Percentiles rank a stretch among this genome's conserved stretches.
These are phyloP conservation scores for Carabus problematicus DNA, from an alignment of 2,888 invertebrate species.

Conservation along the genomic window DNA sequence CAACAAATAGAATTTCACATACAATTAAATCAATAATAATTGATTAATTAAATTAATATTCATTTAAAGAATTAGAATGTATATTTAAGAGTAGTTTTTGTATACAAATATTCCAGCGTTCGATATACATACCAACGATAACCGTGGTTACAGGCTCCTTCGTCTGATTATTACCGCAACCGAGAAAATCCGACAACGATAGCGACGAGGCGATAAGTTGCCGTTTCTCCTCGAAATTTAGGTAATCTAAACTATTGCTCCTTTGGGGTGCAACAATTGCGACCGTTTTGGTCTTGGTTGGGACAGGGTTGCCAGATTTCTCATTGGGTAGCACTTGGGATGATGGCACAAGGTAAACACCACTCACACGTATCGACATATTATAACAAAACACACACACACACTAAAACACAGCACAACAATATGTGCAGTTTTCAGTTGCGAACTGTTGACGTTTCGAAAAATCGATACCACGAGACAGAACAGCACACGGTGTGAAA, in stretches of 20 bases:
- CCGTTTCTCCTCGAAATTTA: slow-evolving; percentile 91
- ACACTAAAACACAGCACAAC: slow-evolving; percentile 8
- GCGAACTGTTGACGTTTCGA: neutral
- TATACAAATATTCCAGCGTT: too few species aligned
- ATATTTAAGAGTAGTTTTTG: too few species aligned
- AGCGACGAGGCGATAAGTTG: slow-evolving; percentile 88
- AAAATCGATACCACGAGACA: neutral
- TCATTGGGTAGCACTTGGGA: slow-evolving; percentile 20
- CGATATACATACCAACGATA: slow-evolving; percentile 25
- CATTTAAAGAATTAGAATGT: too few species aligned
- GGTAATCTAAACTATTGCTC: slow-evolving; percentile 86
- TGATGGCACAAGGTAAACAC: slow-evolving; percentile 53
- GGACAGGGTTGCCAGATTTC: slow-evolving; percentile 17
- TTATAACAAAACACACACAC: slow-evolving; percentile 38
- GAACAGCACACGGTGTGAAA: neutral
- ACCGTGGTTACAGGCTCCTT: slow-evolving; percentile 30
- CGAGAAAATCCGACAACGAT: slow-evolving; percentile 79
- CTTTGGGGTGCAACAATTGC: slow-evolving; percentile 75
- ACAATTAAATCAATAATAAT: too few species aligned
- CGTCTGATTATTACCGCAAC: slow-evolving; percentile 34
- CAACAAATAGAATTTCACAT: too few species aligned
- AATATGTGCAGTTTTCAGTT: neutral
- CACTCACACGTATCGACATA: slow-evolving; percentile 54
- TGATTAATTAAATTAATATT: too few species aligned
- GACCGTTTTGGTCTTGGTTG: slow-evolving; percentile 63